Percentiles rank a stretch among this genome's conserved stretches.
Evolutionary conservation across 2,888 invertebrate species (phyloP).

Genomic region (Pyrochroa serraticornis): DNA sequence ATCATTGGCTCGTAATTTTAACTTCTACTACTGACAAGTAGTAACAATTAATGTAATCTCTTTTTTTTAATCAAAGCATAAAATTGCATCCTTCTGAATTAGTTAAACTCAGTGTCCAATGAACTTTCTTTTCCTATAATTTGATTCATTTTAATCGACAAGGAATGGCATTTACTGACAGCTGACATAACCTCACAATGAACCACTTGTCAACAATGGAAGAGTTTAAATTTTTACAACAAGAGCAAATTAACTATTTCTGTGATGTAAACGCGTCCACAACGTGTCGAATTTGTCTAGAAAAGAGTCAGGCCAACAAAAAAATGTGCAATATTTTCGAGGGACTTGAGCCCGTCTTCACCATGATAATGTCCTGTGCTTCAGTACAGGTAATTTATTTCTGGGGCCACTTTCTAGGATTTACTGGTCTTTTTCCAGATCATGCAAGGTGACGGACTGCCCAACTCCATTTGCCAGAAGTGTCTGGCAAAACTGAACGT

Average conservation of each 20-base stretch:
- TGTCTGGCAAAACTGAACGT: constrained; percentile 44
- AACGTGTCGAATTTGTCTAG: constrained; percentile 45
- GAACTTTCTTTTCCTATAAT: too few relatives aligned
- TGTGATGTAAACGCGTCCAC: constrained; percentile 39
- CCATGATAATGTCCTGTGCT: constrained; percentile 48
- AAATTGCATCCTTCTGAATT: too few relatives aligned
- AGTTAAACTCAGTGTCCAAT: too few relatives aligned
- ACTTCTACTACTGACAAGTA: too few relatives aligned
- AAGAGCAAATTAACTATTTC: constrained; percentile 37
- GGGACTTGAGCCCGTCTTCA: constrained; percentile 36
- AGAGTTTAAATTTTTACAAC: constrained; percentile 16
- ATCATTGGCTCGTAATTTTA: too few relatives aligned
- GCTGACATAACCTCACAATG: constrained; percentile 20
- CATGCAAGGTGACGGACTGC: constrained; percentile 45
- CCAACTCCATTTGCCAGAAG: constrained; percentile 43
- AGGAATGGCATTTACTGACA: too few relatives aligned
- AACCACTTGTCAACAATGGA: constrained; percentile 8
- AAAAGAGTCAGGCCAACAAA: constrained; percentile 38
- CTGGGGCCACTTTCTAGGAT: background rate
- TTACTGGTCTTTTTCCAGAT: constrained; percentile 31
- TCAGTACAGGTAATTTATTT: constrained; percentile 42
- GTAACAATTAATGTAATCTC: too few relatives aligned
- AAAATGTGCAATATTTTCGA: constrained; percentile 47
- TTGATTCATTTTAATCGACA: too few relatives aligned
- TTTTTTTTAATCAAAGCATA: too few relatives aligned